phyloP scores from a whole-genome alignment of 2,797 vertebrate genomes.

The Aselliscus stoliczkanus region DNA sequence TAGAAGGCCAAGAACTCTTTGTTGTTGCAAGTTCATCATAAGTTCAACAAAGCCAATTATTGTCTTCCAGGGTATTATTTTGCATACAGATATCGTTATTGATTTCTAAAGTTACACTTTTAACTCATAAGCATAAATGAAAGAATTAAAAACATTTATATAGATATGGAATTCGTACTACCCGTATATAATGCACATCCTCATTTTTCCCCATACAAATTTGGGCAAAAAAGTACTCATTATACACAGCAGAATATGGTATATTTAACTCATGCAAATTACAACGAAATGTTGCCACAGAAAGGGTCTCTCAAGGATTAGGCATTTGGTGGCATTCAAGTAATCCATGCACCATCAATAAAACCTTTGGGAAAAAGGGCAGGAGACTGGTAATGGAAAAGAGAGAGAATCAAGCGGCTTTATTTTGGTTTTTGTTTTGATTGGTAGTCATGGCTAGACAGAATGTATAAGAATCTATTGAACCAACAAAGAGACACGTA shows the following conservation, averaged over 20 bases:
- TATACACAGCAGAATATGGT: background rate
- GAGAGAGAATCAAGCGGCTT: background rate
- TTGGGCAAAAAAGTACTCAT: too few relatives aligned
- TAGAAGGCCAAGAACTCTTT: too few relatives aligned
- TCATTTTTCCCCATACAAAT: too few relatives aligned
- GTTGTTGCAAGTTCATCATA: too few relatives aligned
- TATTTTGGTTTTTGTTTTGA: background rate
- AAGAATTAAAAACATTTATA: too few relatives aligned
- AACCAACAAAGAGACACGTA: background rate
- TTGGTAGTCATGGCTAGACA: constrained; percentile 13
- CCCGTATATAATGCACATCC: too few relatives aligned
- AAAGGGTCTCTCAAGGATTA: background rate
- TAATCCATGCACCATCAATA: background rate
- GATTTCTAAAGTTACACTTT: too few relatives aligned
- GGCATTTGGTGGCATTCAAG: background rate
- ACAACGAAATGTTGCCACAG: background rate
- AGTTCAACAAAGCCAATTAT: too few relatives aligned
- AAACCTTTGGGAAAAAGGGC: constrained; percentile 42
- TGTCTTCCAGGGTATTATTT: too few relatives aligned
- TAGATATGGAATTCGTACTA: too few relatives aligned
- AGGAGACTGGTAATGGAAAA: constrained; percentile 5
- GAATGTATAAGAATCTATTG: constrained; percentile 35
- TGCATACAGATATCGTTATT: too few relatives aligned
- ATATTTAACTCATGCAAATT: background rate
- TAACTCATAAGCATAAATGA: too few relatives aligned